These are phyloP conservation scores for Drymonia ruficornis DNA, from an alignment of 2,888 invertebrate genomes.

Conservation along the genomic window DNA sequence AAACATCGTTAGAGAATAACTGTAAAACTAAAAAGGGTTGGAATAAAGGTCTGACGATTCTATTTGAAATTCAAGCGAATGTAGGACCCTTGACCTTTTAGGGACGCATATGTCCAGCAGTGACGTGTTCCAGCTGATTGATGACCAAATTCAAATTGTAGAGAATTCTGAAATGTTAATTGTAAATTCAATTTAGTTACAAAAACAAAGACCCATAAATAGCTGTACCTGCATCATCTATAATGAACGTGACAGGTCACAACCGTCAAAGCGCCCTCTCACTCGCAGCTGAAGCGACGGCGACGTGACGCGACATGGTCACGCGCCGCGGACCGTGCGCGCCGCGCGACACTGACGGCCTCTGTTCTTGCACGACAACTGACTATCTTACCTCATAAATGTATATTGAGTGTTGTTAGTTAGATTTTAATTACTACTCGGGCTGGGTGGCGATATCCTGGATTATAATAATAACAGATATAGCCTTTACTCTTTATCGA, in stretches of 20 bases:
- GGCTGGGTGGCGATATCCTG: too few species aligned
- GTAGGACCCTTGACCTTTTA: too few species aligned
- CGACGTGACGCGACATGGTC: slow-evolving; percentile 9
- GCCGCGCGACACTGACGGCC: slow-evolving; percentile 7
- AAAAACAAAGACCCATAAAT: background rate
- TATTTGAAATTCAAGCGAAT: too few species aligned
- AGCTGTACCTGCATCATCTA: slow-evolving; percentile 1
- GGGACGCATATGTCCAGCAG: too few species aligned
- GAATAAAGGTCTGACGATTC: too few species aligned
- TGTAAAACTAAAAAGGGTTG: too few species aligned
- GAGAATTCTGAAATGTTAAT: too few species aligned
- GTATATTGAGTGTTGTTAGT: background rate
- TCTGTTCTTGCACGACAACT: slow-evolving; percentile 3
- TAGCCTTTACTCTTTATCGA: too few species aligned
- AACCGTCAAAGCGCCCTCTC: background rate
- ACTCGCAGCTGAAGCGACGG: background rate
- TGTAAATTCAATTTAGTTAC: background rate
- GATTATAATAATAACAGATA: too few species aligned
- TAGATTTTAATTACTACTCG: background rate
- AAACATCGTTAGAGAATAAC: too few species aligned
- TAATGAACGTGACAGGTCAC: background rate
- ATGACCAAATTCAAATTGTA: too few species aligned
- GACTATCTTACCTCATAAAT: background rate
- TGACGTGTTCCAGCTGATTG: too few species aligned
- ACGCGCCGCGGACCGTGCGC: slow-evolving; percentile 16